Evolutionary conservation across 2,888 invertebrate species (phyloP).

Genomic region (Frankliniella intonsa): DNA sequence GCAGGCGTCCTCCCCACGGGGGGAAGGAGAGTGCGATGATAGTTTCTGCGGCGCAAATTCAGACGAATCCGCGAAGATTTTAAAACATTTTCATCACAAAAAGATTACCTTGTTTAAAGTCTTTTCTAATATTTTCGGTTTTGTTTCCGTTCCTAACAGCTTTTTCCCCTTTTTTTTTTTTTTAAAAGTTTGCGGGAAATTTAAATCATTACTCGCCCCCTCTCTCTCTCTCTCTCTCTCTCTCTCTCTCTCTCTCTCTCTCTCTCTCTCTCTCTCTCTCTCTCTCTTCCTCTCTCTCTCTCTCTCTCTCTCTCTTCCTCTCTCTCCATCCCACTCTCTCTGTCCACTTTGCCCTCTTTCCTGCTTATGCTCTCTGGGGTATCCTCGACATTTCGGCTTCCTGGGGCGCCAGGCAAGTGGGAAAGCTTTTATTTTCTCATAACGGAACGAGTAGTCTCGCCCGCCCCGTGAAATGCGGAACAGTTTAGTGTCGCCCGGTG

Average conservation of each 20-base stretch:
- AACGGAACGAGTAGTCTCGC: background rate
- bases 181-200: too few relatives aligned
- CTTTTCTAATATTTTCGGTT: too few relatives aligned
- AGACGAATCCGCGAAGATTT: too few relatives aligned
- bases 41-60: too few relatives aligned
- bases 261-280: slow-evolving; percentile 34
- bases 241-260: slow-evolving; percentile 34
- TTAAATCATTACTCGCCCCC: slow-evolving; percentile 28
- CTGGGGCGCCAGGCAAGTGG: background rate
- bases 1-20: background rate
- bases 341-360: background rate
- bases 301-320: slow-evolving; percentile 3
- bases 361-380: background rate
- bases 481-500: background rate
- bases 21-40: too few relatives aligned
- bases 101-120: too few relatives aligned
- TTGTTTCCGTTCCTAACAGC: too few relatives aligned
- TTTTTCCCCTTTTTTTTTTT: too few relatives aligned
- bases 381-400: background rate
- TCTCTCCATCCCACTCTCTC: background rate
- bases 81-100: too few relatives aligned
- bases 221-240: slow-evolving; percentile 29
- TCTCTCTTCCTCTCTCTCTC: slow-evolving; percentile 27
- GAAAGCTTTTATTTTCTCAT: slow-evolving; percentile 2
- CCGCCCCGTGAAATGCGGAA: background rate